Evolutionary conservation across 2,113 vertebrate genomes (phyloP).

Genomic region (Indicator maculatus): DNA sequence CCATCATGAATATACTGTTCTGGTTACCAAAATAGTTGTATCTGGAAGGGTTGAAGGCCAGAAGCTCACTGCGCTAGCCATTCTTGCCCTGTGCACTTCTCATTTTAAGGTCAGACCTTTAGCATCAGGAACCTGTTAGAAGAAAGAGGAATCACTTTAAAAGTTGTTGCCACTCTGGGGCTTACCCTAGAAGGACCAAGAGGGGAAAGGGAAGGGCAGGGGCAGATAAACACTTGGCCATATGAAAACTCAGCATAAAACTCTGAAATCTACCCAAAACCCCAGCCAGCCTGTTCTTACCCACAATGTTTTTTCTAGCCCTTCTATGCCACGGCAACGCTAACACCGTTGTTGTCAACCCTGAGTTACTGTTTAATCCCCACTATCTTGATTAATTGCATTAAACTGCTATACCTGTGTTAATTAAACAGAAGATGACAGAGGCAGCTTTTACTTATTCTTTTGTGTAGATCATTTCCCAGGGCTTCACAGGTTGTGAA

Average conservation of each 20-base stretch:
- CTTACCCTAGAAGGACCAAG: background rate
- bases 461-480: constrained; percentile 22
- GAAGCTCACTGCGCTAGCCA: background rate
- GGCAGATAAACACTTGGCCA: constrained; percentile 30
- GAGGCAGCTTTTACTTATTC: constrained; percentile 29
- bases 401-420: constrained; percentile 30
- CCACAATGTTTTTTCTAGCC: background rate
- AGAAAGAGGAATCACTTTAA: constrained; percentile 26
- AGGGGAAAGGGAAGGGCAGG: constrained; percentile 48
- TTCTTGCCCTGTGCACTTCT: constrained; percentile 26
- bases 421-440: constrained; percentile 55
- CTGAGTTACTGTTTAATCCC: constrained; percentile 48
- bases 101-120: constrained; percentile 62
- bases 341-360: background rate
- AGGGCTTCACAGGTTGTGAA: background rate
- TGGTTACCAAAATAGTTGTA: background rate
- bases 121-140: constrained; percentile 67
- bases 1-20: background rate
- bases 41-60: constrained; percentile 25
- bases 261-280: background rate
- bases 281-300: background rate
- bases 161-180: constrained; percentile 36
- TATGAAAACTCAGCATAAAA: constrained; percentile 19
- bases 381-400: constrained; percentile 46
- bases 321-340: background rate